Evolutionary conservation across 2,113 vertebrate genomes (phyloP).

Genomic region (Hemiprocne comata): DNA sequence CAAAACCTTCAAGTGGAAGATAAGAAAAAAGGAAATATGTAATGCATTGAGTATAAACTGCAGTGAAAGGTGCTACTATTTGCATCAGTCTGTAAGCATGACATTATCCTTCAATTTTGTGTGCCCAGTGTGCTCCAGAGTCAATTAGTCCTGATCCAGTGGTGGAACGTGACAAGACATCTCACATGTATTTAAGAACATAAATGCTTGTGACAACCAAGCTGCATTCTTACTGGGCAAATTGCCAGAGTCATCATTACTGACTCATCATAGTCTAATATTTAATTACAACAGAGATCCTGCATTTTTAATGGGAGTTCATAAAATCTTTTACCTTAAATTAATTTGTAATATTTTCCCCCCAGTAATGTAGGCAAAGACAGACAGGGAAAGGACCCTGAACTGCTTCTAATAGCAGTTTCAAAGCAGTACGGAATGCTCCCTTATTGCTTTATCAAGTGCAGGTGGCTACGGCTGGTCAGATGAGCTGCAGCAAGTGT

Average conservation of each 20-base stretch:
- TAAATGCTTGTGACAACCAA: background rate
- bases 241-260: background rate
- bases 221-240: background rate
- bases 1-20: background rate
- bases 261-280: background rate
- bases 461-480: background rate
- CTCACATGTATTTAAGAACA: background rate
- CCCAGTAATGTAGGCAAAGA: fast-evolving
- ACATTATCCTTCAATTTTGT: background rate
- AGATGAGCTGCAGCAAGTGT: background rate
- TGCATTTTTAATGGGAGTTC: background rate
- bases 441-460: background rate
- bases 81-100: background rate
- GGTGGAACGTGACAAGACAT: background rate
- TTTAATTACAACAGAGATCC: background rate
- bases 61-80: background rate
- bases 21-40: background rate
- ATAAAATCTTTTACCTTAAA: background rate
- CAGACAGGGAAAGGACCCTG: background rate
- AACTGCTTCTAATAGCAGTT: background rate
- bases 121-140: background rate
- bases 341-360: background rate
- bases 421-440: background rate
- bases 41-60: background rate
- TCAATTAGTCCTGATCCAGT: background rate